Percentiles rank a stretch among this genome's conserved stretches.
phyloP scores from a whole-genome alignment of 2,888 invertebrate genomes.

The Melanostoma scalare region DNA sequence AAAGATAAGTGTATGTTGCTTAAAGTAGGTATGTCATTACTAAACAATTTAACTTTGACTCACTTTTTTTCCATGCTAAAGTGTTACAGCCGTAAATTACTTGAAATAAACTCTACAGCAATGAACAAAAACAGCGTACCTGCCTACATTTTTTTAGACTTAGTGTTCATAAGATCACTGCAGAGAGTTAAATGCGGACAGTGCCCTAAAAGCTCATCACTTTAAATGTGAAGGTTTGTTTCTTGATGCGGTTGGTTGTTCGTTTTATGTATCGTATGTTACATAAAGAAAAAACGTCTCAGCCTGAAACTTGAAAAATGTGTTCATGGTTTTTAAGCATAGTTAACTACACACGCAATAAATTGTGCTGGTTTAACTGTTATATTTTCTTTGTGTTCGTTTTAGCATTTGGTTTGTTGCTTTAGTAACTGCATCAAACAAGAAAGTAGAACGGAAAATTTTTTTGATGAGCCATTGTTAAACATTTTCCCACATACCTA shows the following conservation, averaged over 20 bases:
- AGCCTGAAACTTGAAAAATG: neutral
- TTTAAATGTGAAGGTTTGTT: neutral
- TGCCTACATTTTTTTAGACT: neutral
- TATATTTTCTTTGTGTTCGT: constrained; percentile 17
- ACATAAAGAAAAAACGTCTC: neutral
- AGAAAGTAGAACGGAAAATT: constrained; percentile 56
- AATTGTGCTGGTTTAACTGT: constrained; percentile 12
- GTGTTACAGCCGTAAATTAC: too few species aligned
- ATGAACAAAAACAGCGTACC: too few species aligned
- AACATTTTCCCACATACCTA: constrained; percentile 46
- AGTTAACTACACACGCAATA: constrained; percentile 36
- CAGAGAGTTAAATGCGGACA: neutral
- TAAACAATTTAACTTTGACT: too few species aligned
- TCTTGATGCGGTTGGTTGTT: neutral
- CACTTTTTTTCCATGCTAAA: too few species aligned
- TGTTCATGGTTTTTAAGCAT: constrained; percentile 13
- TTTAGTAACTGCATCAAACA: constrained; percentile 8
- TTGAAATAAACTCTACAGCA: too few species aligned
- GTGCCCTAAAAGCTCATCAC: neutral
- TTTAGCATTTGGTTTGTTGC: constrained; percentile 12
- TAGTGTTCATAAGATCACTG: neutral
- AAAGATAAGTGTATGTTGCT: too few species aligned
- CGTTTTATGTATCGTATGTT: too few species aligned
- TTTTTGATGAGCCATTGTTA: constrained; percentile 61
- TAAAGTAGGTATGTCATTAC: too few species aligned